Evolutionary conservation across 2,797 vertebrate species (phyloP).

Genomic region (Tamandua tetradactyla): DNA sequence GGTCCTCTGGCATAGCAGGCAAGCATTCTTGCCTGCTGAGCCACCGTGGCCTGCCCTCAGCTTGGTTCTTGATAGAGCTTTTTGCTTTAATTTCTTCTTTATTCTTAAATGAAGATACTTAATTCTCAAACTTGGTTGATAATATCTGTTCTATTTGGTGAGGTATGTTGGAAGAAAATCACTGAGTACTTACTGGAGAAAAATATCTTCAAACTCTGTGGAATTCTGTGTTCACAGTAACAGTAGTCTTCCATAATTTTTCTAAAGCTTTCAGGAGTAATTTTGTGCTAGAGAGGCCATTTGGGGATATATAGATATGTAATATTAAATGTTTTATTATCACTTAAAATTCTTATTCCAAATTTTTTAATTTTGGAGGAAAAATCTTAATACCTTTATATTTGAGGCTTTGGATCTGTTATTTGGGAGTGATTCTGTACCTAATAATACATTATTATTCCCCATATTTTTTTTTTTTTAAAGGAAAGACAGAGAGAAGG

Average conservation of each 20-base stretch:
- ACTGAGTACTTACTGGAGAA: neutral
- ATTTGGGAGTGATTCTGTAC: neutral
- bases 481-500: too few relatives aligned
- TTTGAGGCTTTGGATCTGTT: neutral
- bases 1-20: too few relatives aligned
- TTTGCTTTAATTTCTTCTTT: conserved; percentile 8
- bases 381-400: neutral
- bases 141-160: neutral
- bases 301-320: neutral
- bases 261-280: neutral
- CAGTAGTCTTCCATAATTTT: neutral
- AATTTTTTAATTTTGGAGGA: neutral
- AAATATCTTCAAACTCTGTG: neutral
- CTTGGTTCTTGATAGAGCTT: too few relatives aligned
- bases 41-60: too few relatives aligned
- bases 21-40: too few relatives aligned
- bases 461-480: too few relatives aligned
- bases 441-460: neutral
- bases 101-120: neutral
- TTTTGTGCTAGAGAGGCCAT: neutral
- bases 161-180: neutral
- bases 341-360: neutral
- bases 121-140: neutral
- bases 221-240: neutral
- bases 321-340: neutral